Base-by-base conservation (phyloP, 64 coral and sea anemone genomes). In the Platygyra sinensis region DNA sequence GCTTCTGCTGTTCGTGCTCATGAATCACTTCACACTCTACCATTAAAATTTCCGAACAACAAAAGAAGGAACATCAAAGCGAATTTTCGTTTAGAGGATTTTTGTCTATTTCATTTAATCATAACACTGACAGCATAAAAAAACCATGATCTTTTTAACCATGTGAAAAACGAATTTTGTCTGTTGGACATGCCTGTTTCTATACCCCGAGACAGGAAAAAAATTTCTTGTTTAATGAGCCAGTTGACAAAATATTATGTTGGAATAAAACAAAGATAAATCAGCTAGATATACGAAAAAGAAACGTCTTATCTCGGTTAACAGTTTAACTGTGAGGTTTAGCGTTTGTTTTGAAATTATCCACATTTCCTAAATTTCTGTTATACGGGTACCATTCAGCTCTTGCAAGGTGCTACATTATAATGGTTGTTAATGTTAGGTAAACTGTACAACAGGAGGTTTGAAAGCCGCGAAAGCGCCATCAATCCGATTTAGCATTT, bases 391-490 rank as follows among this genome's bases (percentile, higher is more conserved):
- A 72, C 63, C 81, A 85, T 85, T 85, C 33, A 71, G 11, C n/a
- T 50, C 32, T 85, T 85, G 81, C 63, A 85, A 85, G 81, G 81
- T 85, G 81, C 81, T 85, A 2, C 38, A 85, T 85, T 85, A 36
- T 42, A 28, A 12, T 85, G 72, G 39, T 85, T 85, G 81, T 19
- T 25, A 32, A 52, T 22, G 33, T 71, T 64, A 85, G 19, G 27
- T 85, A 71, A 85, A 85, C 81, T 42, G 22, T 71, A 16, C n/a
- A 0, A 71, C 32, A 0, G n/a, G 32, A 18, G 5, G 33, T 65
- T 77, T 24, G 74, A 50, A 19, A 69, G 63, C 6, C 62, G 63
- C 60, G 22, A 1, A 27, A 69, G 10, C 22, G 65, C 65, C 65
- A 25, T 57, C 54, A 57, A 57, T 25, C 65, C 6, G 25, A 24